Evolutionary conservation across 92 coral and sea anemone genomes (phyloP), one percentile per base, ranked within the genome.

Genomic region (Phenganax marumi): DNA sequence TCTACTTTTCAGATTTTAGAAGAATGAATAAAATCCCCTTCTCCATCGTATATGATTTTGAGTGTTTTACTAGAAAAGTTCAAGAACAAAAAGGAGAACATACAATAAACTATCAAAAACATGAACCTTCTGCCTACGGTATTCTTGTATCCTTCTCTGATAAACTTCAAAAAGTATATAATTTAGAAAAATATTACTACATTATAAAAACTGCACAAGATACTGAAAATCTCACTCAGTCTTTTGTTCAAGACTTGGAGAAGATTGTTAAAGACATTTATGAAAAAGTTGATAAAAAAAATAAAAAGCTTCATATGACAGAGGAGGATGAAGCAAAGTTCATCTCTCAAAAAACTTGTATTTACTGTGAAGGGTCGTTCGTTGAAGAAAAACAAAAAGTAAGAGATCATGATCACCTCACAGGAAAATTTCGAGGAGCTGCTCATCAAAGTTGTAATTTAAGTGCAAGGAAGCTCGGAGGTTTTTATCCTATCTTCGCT

Each of bases 381-480:
- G 58, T 12, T 26, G 58, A 65, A 7, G 57, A 65, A 18, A 63
- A 80, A 1, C 2, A 33, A 33, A 33, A 33, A 22, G 77, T 66
- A 21, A 26, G 13, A 25, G 75, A 78, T 25, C 49, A 50, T 48
- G 60, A 76, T 52, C 81, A 53, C 18, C 18, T 66, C 16, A 80
- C 84, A 0, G 86, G 81, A 1, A 70, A 22, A 14, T 86, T 12
- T 62, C 14, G 80, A 43, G 86, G 84, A 0, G 87, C 90, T 8
- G 84, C 90, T 6, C 90, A 87, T 18, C 68, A 87, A 6, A 23
- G 2, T 0, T 87, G 90, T 50, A 87, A 79, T 23, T 49, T 83
- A 3, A 48, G 58, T 16, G 26, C 7, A 9, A 84, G 73, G 21
- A 4, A 53, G 5, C 2, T 33, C 2, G 81, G 88, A 21, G 68